Base-by-base conservation (phyloP, 2,113 vertebrate genomes). In the Castor canadensis region DNA sequence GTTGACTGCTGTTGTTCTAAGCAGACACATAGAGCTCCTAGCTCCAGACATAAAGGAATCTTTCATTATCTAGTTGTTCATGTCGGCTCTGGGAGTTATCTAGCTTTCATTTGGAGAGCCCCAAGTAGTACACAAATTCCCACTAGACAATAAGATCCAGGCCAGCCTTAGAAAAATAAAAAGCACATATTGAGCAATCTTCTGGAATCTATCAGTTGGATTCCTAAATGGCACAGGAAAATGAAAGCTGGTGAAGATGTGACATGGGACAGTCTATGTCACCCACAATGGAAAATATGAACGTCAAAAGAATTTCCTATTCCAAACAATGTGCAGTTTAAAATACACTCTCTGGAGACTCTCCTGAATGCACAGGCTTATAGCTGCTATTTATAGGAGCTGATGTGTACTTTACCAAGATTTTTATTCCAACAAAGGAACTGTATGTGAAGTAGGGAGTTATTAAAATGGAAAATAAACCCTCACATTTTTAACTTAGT, bases 361-460 rank as follows among this genome's bases (percentile, higher is more conserved):
- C 97, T 97, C 81, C 93, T 96, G 96, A 92, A 97, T 88, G 97
- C 96, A 98, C 98, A 98, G 98, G 95, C 98, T 94, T 90, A 93
- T 0, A 0, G 87, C 6, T 67, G 83, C 98, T 98, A 98, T 98
- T 99, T 98, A 98, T 98, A 98, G 97, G 83, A 95, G 96, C 91
- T 84, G 96, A 58, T 97, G 96, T 98, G 97, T 91, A 97, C 98
- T 97, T 30, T 56, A 98, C 91, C 95, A 95, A 97, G 92, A 98
- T 98, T 98, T 98, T 98, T 98, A 98, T 98, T 97, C 98, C 98
- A 98, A 98, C 97, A 98, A 98, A 98, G 98, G 98, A 98, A 93
- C 94, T 98, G 97, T 98, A 97, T 96, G 96, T 45, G 45, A 96
- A 77, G 84, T 40, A 92, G 80, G 52, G 75, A 93, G 69, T 69